Evolutionary conservation across 2,888 invertebrate genomes (phyloP), one percentile per base, ranked within the genome.

Genomic region (Boloria selene): DNA sequence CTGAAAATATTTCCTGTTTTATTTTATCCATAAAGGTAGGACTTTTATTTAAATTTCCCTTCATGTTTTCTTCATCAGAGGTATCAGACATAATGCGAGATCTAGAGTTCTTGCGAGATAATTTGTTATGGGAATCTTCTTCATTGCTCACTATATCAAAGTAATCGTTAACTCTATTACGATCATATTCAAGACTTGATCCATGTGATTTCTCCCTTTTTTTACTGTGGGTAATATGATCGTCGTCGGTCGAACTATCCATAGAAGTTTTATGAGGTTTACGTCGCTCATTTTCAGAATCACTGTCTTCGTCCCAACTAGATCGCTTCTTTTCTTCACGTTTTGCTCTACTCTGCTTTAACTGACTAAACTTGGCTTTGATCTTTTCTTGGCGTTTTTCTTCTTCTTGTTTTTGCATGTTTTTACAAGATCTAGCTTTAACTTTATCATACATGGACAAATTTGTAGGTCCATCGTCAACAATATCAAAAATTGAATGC

Each of bases 381-480:
- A 97, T 95, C 80, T 97, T 97, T 83, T 96, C 95, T 83, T 95
- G 95, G 0, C 96, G 93, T 81, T 97, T 97, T 85, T 97, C 96
- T 84, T 97, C 97, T 80, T 97, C 97, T 81, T 97, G 95, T 81
- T 97, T 97, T 82, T 97, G 97, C 96, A 97, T 97, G 83, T 97
- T 98, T 86, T 98, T 97, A 77, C 97, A 97, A 26, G 98, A 97
- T 50, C 98, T 94, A 3, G 98, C 98, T 86, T 98, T 98, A 0
- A 98, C 98, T 88, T 98, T 98, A 83, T 98, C 98, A 84, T 99
- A 99, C 98, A 99, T 99, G 13, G 98, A 98, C 68, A 98, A 97
- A 81, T 98, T 98, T 13, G 96, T 95, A 0, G 98, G 97, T 68
- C 96, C 97, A 79, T 97, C 97, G 80, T 96, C 96, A 53, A 97